Percentiles rank a stretch among this genome's conserved stretches.
Evolutionary conservation across 2,888 invertebrate species (phyloP).

Genomic region (Linyphia triangularis): DNA sequence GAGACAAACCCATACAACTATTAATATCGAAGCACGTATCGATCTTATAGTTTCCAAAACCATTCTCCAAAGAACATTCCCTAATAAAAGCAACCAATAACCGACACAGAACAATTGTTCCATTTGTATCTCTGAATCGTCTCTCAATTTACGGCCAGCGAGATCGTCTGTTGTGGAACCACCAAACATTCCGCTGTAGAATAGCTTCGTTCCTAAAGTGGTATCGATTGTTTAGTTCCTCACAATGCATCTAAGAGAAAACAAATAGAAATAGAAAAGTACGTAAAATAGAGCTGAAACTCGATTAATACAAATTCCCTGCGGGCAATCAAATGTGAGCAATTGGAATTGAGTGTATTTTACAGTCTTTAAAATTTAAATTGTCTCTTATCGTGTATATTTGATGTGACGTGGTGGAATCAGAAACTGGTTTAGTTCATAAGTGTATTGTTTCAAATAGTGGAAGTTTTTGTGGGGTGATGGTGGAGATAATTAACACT

Average conservation of each 20-base stretch:
- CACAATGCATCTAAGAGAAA: not conserved
- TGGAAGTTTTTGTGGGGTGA: too few relatives aligned
- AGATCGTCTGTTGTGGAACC: not conserved
- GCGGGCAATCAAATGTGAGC: not conserved
- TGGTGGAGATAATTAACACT: too few relatives aligned
- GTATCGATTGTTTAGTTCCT: constrained; percentile 26
- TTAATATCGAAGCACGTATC: constrained; percentile 49
- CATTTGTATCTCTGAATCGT: constrained; percentile 10
- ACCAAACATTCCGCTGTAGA: not conserved
- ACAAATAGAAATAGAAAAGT: constrained; percentile 26
- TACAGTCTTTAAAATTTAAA: constrained; percentile 20
- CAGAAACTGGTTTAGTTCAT: too few relatives aligned
- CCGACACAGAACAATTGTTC: not conserved
- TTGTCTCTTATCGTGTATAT: not conserved
- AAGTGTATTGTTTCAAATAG: too few relatives aligned
- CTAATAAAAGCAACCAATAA: constrained; percentile 60
- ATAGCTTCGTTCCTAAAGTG: constrained; percentile 11
- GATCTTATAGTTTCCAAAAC: constrained; percentile 49
- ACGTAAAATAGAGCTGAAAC: constrained; percentile 25
- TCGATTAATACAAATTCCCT: constrained; percentile 29
- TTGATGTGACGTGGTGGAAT: not conserved
- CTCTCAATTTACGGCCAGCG: constrained; percentile 42
- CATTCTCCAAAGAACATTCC: constrained; percentile 38
- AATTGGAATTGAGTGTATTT: constrained; percentile 15
- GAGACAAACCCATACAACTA: not conserved